These are phyloP conservation scores for Cyclargus thomasi DNA, from an alignment of 1,140 invertebrate species.

Conservation along the genomic window DNA sequence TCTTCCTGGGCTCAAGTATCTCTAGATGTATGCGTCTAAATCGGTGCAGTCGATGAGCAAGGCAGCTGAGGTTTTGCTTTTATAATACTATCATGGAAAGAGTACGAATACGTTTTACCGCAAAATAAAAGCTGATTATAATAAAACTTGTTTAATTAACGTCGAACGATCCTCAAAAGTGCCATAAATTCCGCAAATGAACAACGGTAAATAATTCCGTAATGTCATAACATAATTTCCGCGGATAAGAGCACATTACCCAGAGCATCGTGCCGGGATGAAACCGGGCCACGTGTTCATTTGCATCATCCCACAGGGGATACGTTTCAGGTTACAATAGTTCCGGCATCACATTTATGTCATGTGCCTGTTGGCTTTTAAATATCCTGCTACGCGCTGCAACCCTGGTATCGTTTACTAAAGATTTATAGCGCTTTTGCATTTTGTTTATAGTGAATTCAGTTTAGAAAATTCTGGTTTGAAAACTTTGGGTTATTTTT, in stretches of 20 bases:
- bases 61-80: too few relatives aligned
- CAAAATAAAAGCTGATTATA: background rate
- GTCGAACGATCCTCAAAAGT: background rate
- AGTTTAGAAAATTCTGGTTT: too few relatives aligned
- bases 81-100: too few relatives aligned
- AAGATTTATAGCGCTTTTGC: background rate
- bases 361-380: background rate
- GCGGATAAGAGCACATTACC: background rate
- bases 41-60: too few relatives aligned
- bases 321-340: background rate
- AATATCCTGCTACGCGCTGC: background rate
- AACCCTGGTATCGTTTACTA: background rate
- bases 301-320: slow-evolving; percentile 3
- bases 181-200: background rate
- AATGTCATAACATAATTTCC: slow-evolving; percentile 10
- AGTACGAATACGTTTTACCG: background rate
- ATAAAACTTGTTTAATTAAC: background rate
- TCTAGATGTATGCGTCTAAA: too few relatives aligned
- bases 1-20: too few relatives aligned
- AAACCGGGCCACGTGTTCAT: slow-evolving; percentile 6
- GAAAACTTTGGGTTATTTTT: too few relatives aligned
- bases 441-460: background rate
- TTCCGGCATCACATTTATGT: background rate
- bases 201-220: background rate
- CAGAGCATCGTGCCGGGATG: background rate